Conservation (phyloP, 2,797 vertebrate species). For the Myiothlypis chrysogaster region DNA sequence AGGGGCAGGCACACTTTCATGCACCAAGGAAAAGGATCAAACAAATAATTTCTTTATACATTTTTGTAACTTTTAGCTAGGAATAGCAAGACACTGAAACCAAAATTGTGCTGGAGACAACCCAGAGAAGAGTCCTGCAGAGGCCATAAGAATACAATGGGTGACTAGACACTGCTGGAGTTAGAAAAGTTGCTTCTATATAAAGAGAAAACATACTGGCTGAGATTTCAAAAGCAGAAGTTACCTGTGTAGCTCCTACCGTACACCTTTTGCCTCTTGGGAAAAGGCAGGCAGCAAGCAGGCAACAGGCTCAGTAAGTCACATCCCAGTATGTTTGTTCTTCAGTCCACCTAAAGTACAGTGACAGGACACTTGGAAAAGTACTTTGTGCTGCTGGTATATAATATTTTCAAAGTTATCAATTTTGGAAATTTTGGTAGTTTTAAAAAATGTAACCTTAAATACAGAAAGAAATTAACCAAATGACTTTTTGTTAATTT, state of each 20-base stretch:
- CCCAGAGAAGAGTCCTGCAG: neutral
- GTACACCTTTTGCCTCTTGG: neutral
- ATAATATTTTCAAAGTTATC: neutral
- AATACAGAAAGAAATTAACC: neutral
- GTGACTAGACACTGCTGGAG: neutral
- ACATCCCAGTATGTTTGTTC: neutral
- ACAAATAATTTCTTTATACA: neutral
- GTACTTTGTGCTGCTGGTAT: neutral
- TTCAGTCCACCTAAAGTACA: neutral
- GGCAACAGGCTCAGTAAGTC: fast-evolving
- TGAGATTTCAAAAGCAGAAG: neutral
- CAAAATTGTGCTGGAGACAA: neutral
- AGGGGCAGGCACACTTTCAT: neutral
- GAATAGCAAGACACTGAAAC: neutral
- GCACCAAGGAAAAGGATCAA: neutral
- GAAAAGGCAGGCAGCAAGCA: neutral
- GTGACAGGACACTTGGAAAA: neutral
- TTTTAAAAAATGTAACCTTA: neutral
- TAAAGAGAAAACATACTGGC: neutral
- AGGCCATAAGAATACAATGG: neutral
- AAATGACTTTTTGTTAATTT: neutral
- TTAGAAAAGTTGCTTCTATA: neutral
- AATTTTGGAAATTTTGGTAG: neutral
- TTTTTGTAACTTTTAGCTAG: neutral
- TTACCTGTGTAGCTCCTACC: fast-evolving